These are phyloP conservation scores for Donacobius atricapilla DNA, from an alignment of 2,113 vertebrate genomes.

Conservation along the genomic window DNA sequence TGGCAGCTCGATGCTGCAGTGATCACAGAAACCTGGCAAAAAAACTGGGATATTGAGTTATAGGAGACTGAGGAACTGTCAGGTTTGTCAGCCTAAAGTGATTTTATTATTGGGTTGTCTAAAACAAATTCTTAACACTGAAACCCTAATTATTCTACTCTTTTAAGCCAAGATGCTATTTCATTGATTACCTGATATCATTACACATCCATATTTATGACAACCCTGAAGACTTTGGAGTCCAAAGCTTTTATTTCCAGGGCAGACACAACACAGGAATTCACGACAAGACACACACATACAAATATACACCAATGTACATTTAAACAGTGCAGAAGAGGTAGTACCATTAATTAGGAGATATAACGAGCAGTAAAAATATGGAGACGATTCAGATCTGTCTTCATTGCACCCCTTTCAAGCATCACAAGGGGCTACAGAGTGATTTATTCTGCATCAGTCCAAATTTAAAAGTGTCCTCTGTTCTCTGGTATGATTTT, in stretches of 20 bases:
- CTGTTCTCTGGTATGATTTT: background rate
- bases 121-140: background rate
- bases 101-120: background rate
- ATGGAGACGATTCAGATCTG: background rate
- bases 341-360: background rate
- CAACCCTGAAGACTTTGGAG: background rate
- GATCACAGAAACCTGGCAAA: background rate
- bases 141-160: background rate
- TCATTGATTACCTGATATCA: background rate
- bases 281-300: background rate
- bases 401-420: background rate
- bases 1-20: background rate
- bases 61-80: background rate
- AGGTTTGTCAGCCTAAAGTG: background rate
- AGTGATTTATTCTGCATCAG: background rate
- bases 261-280: background rate
- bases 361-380: background rate
- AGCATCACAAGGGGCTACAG: background rate
- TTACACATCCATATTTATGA: background rate
- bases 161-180: background rate
- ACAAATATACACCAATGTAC: background rate
- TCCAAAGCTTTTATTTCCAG: background rate
- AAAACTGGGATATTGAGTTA: background rate
- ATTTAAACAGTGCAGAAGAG: background rate
- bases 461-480: background rate